phyloP scores from a whole-genome alignment of 2,797 vertebrate species.

The Taeniopygia guttata region DNA sequence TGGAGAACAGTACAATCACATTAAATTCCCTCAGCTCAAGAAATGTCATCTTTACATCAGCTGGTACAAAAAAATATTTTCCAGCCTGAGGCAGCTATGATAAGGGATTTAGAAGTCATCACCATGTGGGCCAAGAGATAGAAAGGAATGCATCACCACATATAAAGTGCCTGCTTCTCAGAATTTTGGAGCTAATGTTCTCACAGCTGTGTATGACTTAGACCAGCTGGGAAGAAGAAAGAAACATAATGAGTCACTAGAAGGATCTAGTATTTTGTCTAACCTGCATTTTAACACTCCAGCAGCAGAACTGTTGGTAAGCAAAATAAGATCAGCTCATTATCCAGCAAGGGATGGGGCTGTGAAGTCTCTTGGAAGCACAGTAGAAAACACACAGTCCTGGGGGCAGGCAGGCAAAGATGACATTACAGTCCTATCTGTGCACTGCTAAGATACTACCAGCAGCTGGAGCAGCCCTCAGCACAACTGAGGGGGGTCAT shows the following conservation, averaged over 20 bases:
- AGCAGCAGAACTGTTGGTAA: background rate
- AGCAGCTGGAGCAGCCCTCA: background rate
- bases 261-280: background rate
- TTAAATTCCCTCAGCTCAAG: constrained; percentile 53
- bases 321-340: background rate
- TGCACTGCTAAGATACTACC: background rate
- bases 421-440: background rate
- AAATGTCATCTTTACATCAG: constrained; percentile 61
- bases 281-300: background rate
- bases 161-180: background rate
- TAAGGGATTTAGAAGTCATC: constrained; percentile 59
- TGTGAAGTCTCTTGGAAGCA: background rate
- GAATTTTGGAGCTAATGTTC: background rate
- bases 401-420: background rate
- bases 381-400: background rate
- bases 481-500: background rate
- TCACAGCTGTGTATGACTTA: constrained; percentile 11
- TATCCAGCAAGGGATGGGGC: background rate
- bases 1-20: constrained; percentile 33
- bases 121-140: constrained; percentile 14
- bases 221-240: background rate
- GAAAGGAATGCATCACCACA: background rate
- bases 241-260: background rate
- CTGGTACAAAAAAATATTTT: constrained; percentile 36
- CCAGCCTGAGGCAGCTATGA: constrained; percentile 48